Percentiles rank a stretch among this genome's conserved stretches.
phyloP scores from a whole-genome alignment of 2,888 invertebrate genomes.

The Acanthacorydalis orientalis region DNA sequence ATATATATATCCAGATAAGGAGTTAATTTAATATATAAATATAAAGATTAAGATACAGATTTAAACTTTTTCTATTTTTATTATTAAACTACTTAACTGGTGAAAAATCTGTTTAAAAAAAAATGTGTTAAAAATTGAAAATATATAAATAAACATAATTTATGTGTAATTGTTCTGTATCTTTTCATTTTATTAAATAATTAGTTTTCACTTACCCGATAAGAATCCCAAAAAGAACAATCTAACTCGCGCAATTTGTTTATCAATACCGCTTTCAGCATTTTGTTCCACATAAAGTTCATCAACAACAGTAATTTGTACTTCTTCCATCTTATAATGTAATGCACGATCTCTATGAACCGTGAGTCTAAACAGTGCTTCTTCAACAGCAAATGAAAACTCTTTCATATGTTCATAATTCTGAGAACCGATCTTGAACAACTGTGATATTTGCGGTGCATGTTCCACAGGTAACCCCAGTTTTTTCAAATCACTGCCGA shows the following conservation, averaged over 20 bases:
- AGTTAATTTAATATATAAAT: too few species aligned
- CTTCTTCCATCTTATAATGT: slow-evolving; percentile 90
- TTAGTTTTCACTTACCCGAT: slow-evolving; percentile 42
- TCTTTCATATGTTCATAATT: slow-evolving; percentile 78
- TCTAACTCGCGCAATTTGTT: slow-evolving; percentile 87
- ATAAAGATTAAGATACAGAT: too few species aligned
- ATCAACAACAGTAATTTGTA: slow-evolving; percentile 85
- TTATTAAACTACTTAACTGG: too few species aligned
- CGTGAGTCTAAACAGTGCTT: slow-evolving; percentile 70
- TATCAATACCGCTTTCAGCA: slow-evolving; percentile 62
- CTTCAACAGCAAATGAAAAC: slow-evolving; percentile 83
- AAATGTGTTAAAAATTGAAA: too few species aligned
- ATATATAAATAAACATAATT: neutral
- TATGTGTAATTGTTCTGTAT: neutral
- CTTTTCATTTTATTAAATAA: neutral
- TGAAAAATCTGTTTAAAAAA: too few species aligned
- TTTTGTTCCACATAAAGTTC: slow-evolving; percentile 82
- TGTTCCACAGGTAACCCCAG: slow-evolving; percentile 93
- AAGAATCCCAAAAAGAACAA: slow-evolving; percentile 93
- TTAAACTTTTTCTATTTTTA: too few species aligned
- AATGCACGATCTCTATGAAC: slow-evolving; percentile 79
- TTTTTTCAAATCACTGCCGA: slow-evolving; percentile 82
- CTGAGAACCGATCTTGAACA: slow-evolving; percentile 89
- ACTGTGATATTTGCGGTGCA: slow-evolving; percentile 89
- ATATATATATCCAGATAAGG: too few species aligned